Evolutionary conservation across 1,140 invertebrate genomes (phyloP).

Genomic region (Asbolus verrucosus): DNA sequence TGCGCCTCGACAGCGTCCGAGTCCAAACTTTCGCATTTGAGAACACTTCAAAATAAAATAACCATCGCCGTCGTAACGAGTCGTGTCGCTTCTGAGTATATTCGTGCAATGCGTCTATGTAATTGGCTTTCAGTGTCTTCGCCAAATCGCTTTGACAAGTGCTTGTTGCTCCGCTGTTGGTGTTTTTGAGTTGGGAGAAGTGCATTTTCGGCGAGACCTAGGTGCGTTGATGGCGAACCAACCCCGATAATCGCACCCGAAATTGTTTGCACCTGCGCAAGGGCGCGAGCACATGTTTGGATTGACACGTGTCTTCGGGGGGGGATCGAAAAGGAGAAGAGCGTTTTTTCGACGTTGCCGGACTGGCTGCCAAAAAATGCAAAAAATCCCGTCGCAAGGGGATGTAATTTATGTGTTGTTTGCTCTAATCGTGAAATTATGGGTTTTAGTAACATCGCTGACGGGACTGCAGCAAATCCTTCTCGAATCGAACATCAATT

Average conservation of each 20-base stretch:
- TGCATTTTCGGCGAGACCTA: not conserved
- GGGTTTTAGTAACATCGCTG: constrained; percentile 15
- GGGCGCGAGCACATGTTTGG: constrained; percentile 11
- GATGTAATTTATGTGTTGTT: constrained; percentile 36
- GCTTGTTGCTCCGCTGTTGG: not conserved
- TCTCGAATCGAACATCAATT: constrained; percentile 24
- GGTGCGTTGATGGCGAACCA: constrained; percentile 2
- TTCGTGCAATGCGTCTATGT: constrained; percentile 14
- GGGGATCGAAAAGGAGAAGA: too few relatives aligned
- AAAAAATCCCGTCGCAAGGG: constrained; percentile 2
- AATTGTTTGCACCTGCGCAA: constrained; percentile 33
- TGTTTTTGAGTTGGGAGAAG: not conserved
- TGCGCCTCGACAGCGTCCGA: not conserved
- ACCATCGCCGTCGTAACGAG: not conserved
- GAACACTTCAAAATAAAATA: constrained; percentile 20
- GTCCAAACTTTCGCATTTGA: not conserved
- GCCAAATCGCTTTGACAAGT: constrained; percentile 18
- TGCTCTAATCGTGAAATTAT: constrained; percentile 12
- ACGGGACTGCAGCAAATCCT: constrained; percentile 7
- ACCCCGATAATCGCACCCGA: constrained; percentile 7
- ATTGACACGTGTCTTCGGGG: constrained; percentile 19
- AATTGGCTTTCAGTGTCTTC: constrained; percentile 25
- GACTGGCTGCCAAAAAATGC: constrained; percentile 21
- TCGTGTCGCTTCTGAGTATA: constrained; percentile 14
- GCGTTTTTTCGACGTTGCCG: too few relatives aligned